Conservation (phyloP, 2,888 invertebrate genomes). For the Chelonus formosanus region DNA sequence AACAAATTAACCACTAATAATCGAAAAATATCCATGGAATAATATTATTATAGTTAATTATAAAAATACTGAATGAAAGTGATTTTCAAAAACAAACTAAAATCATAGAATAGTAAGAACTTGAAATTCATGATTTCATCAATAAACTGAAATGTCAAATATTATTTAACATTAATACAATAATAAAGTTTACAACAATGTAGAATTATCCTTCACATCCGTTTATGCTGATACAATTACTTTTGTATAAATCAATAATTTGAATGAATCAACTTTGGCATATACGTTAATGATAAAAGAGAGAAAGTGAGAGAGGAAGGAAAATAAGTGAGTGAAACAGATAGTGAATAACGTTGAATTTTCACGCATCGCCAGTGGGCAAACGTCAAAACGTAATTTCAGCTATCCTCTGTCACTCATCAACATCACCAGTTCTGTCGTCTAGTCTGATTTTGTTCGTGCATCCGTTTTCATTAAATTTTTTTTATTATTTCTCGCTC, state of each 20-base stretch:
- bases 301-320: too few relatives aligned
- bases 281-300: not conserved
- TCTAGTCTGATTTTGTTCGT: conserved; percentile 10
- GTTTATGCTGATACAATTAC: conserved; percentile 13
- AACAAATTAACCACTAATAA: too few relatives aligned
- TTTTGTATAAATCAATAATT: conserved; percentile 19
- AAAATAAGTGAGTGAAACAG: not conserved
- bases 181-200: not conserved
- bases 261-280: conserved; percentile 1
- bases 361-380: conserved; percentile 28
- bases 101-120: too few relatives aligned
- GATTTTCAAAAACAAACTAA: too few relatives aligned
- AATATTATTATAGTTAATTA: too few relatives aligned
- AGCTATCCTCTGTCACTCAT: conserved; percentile 16
- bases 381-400: conserved; percentile 26
- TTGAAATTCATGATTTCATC: too few relatives aligned
- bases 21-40: too few relatives aligned
- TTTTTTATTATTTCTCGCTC: not conserved
- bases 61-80: too few relatives aligned
- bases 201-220: not conserved
- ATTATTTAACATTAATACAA: not conserved
- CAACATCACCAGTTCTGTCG: conserved; percentile 5
- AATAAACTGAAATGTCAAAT: too few relatives aligned
- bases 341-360: conserved; percentile 16
- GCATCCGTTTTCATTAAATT: not conserved